phyloP scores from a whole-genome alignment of 2,113 vertebrate species.

The Trichomycterus rosablanca region DNA sequence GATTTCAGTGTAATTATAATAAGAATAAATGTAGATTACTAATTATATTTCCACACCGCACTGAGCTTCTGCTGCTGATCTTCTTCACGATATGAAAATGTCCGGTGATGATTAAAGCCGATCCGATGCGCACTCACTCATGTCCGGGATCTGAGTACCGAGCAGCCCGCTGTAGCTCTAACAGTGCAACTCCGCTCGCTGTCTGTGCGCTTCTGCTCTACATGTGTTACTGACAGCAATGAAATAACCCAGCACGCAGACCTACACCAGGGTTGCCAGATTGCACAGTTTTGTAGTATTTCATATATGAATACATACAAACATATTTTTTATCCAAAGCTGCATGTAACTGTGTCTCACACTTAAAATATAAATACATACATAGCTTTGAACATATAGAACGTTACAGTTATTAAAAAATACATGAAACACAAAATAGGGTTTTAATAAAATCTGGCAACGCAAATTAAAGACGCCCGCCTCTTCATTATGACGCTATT shows the following conservation, averaged over 20 bases:
- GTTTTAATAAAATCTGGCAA: slow-evolving; percentile 3
- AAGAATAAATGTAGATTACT: slow-evolving; percentile 68
- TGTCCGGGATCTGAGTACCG: slow-evolving; percentile 23
- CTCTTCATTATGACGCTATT: slow-evolving; percentile 72
- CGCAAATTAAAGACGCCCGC: slow-evolving; percentile 41
- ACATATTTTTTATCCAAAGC: too few species aligned
- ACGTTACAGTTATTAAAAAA: too few species aligned
- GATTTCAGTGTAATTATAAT: slow-evolving; percentile 30
- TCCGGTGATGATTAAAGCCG: neutral
- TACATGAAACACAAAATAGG: too few species aligned
- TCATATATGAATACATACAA: rapidly evolving
- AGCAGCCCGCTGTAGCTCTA: too few species aligned
- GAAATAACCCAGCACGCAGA: neutral
- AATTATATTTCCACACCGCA: slow-evolving; percentile 72
- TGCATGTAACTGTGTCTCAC: too few species aligned
- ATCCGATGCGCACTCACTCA: slow-evolving; percentile 2
- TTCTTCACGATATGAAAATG: neutral
- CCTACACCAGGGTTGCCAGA: slow-evolving; percentile 10
- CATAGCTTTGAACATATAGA: too few species aligned
- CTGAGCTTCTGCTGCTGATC: slow-evolving; percentile 29
- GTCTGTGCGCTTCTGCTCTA: slow-evolving; percentile 59
- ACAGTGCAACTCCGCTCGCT: slow-evolving; percentile 39
- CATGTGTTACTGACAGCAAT: slow-evolving; percentile 93
- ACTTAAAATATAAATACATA: too few species aligned
- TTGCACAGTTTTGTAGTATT: neutral